Conservation (phyloP, 2,113 vertebrate species). For the Rhineura floridana region DNA sequence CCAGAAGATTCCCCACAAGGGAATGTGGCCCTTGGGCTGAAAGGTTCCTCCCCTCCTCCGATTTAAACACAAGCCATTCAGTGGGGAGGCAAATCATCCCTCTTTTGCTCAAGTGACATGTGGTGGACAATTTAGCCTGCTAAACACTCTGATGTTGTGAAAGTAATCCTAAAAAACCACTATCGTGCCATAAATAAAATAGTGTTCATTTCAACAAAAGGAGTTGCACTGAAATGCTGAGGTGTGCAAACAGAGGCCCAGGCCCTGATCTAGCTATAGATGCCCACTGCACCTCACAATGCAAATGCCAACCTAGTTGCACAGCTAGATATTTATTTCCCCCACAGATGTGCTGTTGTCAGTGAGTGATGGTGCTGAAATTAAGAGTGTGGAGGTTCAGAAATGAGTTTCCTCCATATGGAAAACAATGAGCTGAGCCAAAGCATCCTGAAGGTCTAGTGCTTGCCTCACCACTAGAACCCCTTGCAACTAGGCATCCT, state of each 20-base stretch:
- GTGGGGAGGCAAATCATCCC: background rate
- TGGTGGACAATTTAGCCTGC: background rate
- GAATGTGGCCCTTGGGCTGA: no score
- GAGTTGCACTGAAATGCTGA: background rate
- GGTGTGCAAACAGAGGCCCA: background rate
- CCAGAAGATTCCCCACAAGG: no score
- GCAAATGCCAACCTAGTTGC: background rate
- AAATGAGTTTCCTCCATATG: background rate
- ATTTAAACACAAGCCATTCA: background rate
- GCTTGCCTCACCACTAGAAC: background rate
- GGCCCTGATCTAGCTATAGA: background rate
- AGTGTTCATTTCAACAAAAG: background rate
- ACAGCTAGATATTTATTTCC: background rate
- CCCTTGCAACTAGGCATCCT: background rate
- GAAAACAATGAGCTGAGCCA: no score
- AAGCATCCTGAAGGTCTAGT: no score
- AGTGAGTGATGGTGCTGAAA: background rate
- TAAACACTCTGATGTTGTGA: background rate
- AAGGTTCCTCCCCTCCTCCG: no score
- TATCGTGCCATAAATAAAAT: background rate
- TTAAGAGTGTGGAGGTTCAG: background rate
- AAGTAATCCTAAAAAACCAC: background rate
- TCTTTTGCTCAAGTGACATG: background rate
- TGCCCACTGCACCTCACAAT: no score
- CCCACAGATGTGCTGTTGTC: background rate